Conservation (phyloP, 2,113 vertebrate species). For the Calcarius ornatus region DNA sequence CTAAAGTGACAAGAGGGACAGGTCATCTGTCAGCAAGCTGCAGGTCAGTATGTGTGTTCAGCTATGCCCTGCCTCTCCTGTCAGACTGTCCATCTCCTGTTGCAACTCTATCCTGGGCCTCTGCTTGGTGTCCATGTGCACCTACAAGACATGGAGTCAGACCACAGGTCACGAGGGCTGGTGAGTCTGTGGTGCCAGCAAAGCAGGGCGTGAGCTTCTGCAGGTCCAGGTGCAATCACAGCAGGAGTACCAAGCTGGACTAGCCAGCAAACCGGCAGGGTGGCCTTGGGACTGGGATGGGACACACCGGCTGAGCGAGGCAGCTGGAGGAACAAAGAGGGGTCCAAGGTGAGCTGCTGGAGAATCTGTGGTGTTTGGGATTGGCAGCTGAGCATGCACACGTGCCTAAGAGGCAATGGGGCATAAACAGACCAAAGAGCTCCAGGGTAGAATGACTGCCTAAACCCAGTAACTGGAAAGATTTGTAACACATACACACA, state of each 20-base stretch:
- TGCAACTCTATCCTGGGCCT: neutral
- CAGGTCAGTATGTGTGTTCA: fast-evolving
- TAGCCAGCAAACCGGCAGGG: fast-evolving
- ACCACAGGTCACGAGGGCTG: neutral
- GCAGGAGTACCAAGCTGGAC: fast-evolving
- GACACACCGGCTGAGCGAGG: fast-evolving
- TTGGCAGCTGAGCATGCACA: fast-evolving
- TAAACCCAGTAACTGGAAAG: neutral
- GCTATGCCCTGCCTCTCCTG: neutral
- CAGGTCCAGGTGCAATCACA: neutral
- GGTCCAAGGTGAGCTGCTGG: neutral
- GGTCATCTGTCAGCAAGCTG: neutral
- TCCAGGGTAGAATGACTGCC: fast-evolving
- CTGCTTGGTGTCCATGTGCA: fast-evolving
- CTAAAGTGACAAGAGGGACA: neutral
- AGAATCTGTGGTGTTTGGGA: neutral
- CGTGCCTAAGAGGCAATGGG: fast-evolving
- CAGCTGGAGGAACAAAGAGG: neutral
- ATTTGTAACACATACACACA: fast-evolving
- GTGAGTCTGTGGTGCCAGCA: neutral
- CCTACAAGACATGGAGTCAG: neutral
- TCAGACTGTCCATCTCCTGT: neutral
- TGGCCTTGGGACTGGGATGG: fast-evolving
- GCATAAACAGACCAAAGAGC: fast-evolving
- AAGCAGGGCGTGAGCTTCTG: fast-evolving